Evolutionary conservation across 2,113 vertebrate species (phyloP).

Genomic region (Dipodomys stephensi): DNA sequence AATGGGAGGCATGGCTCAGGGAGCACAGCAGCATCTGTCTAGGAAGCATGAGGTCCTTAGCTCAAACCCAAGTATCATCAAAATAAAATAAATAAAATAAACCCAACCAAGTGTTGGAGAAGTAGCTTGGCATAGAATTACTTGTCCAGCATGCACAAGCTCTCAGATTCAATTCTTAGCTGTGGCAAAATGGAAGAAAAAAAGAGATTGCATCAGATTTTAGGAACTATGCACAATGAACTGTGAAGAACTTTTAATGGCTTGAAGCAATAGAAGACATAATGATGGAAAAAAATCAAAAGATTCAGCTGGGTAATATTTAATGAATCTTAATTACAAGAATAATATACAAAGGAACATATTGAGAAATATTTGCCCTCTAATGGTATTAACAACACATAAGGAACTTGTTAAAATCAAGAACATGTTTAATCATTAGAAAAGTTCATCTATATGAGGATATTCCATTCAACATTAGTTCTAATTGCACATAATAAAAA

Average conservation of each 20-base stretch:
- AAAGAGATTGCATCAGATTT: neutral
- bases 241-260: conserved; percentile 13
- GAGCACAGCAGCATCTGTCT: no score
- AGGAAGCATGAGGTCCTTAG: no score
- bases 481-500: conserved; percentile 40
- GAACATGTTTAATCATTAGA: conserved; percentile 25
- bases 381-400: neutral
- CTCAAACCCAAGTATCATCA: no score
- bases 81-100: no score
- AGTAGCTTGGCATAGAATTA: no score
- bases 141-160: no score
- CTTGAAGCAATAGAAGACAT: conserved; percentile 41
- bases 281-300: conserved; percentile 39
- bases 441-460: neutral
- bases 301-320: conserved; percentile 47
- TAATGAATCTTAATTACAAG: conserved; percentile 38
- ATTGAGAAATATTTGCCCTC: conserved; percentile 25
- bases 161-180: no score
- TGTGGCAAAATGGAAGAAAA: no score
- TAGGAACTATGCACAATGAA: conserved; percentile 40
- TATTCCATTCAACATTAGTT: conserved; percentile 26
- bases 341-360: neutral
- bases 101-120: no score
- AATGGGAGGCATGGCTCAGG: no score
- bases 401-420: conserved; percentile 23